These are phyloP conservation scores for Eriocheir sinensis DNA, from an alignment of 1,140 invertebrate genomes.

Conservation along the genomic window DNA sequence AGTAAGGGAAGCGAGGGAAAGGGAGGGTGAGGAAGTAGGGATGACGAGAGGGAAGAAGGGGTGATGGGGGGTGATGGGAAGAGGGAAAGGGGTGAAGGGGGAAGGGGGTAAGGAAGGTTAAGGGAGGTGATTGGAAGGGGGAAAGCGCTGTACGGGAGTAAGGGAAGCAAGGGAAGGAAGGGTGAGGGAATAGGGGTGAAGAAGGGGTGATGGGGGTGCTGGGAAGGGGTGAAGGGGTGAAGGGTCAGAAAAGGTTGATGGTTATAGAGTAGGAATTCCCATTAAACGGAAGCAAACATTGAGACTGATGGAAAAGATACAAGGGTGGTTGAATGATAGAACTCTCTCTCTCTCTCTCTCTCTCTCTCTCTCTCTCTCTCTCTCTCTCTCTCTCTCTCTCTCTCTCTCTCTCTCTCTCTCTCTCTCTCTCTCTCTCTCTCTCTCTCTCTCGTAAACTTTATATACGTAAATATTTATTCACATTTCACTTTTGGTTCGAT, in stretches of 20 bases:
- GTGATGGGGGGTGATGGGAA: too few relatives aligned
- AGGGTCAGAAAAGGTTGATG: background rate
- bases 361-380: too few relatives aligned
- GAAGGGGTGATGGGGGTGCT: too few relatives aligned
- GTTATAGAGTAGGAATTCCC: background rate
- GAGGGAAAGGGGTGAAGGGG: background rate
- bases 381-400: too few relatives aligned
- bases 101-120: background rate
- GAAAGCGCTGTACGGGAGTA: too few relatives aligned
- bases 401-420: too few relatives aligned
- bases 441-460: slow-evolving; percentile 1
- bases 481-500: background rate
- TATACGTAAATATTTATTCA: background rate
- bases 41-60: too few relatives aligned
- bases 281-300: slow-evolving; percentile 16
- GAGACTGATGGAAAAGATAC: slow-evolving; percentile 12
- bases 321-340: background rate
- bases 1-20: too few relatives aligned
- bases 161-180: background rate
- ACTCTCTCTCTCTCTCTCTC: too few relatives aligned
- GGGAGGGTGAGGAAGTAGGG: too few relatives aligned
- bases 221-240: background rate
- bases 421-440: too few relatives aligned
- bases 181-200: too few relatives aligned
- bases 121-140: background rate